Conservation (phyloP, 2,888 invertebrate species). For the Agrochola litura region DNA sequence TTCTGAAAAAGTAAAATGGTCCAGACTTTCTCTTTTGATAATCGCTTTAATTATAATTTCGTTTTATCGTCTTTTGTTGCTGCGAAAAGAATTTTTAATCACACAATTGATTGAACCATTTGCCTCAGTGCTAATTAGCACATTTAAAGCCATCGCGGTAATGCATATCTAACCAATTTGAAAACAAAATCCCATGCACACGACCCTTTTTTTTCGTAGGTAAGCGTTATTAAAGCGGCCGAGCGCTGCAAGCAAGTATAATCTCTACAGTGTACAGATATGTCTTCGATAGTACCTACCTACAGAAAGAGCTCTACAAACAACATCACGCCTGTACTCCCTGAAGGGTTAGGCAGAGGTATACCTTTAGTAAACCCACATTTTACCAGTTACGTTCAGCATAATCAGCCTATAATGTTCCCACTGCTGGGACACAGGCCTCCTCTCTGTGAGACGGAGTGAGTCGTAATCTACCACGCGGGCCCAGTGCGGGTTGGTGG, state of each 20-base stretch:
- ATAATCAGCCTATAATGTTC: no score
- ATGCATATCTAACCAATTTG: no score
- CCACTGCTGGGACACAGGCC: no score
- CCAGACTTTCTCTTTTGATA: conserved; percentile 39
- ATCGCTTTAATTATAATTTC: conserved; percentile 40
- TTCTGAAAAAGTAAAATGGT: conserved; percentile 31
- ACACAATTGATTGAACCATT: not conserved
- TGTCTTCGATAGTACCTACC: not conserved
- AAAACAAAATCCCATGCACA: no score
- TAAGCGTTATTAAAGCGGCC: no score
- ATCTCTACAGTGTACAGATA: no score
- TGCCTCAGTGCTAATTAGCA: not conserved
- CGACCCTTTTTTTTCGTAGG: no score
- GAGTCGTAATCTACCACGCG: no score
- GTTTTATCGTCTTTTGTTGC: conserved; percentile 43
- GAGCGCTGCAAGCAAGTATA: no score
- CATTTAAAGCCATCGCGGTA: not conserved
- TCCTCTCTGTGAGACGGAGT: no score
- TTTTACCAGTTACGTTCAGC: no score
- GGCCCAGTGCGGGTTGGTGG: no score
- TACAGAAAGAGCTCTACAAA: not conserved
- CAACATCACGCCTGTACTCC: not conserved
- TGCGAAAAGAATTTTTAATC: conserved; percentile 15
- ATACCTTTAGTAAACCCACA: not conserved
- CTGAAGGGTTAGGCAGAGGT: not conserved